A percentile compares a stretch with the other conserved stretches of the same genome.
These are phyloP conservation scores for Chromoteleia sp. DNA, from an alignment of 2,888 invertebrate genomes.

Conservation along the genomic window DNA sequence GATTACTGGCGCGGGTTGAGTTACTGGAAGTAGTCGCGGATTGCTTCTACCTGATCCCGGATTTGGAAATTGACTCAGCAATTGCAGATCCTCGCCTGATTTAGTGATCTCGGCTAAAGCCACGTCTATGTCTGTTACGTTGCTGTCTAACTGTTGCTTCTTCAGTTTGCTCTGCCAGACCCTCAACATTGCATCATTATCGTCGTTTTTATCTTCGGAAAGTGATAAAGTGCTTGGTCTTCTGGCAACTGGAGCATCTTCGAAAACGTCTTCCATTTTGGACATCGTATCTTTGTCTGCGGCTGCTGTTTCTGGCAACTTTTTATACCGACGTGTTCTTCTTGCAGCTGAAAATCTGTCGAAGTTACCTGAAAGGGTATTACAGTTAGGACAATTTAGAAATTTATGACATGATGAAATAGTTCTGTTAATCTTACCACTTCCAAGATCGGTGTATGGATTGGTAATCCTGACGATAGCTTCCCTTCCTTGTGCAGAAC, in stretches of 20 bases:
- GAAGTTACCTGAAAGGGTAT: slow-evolving; percentile 88
- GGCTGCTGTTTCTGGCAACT: slow-evolving; percentile 81
- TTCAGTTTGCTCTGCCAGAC: slow-evolving; percentile 90
- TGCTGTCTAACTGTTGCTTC: slow-evolving; percentile 73
- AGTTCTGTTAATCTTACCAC: slow-evolving; percentile 72
- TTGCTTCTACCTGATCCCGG: slow-evolving; percentile 62
- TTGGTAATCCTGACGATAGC: slow-evolving; percentile 72
- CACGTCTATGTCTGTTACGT: slow-evolving; percentile 80
- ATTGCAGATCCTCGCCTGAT: slow-evolving; percentile 84
- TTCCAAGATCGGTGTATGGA: slow-evolving; percentile 78
- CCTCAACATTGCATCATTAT: slow-evolving; percentile 85
- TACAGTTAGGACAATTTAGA: slow-evolving; percentile 1
- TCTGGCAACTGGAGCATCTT: slow-evolving; percentile 50
- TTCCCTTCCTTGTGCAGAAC: slow-evolving; percentile 78
- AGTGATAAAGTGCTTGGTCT: slow-evolving; percentile 78
- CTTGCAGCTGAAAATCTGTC: slow-evolving; percentile 93
- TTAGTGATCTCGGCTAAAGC: slow-evolving; percentile 83
- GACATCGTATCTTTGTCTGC: slow-evolving; percentile 41
- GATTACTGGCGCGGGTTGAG: slow-evolving; percentile 80
- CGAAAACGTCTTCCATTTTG: slow-evolving; percentile 62
- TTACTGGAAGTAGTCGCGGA: slow-evolving; percentile 75
- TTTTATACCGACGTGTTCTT: slow-evolving; percentile 92
- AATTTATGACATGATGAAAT: neutral
- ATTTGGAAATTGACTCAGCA: slow-evolving; percentile 83
- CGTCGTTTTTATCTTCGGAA: slow-evolving; percentile 81